Percentiles rank a stretch among this genome's conserved stretches.
These are phyloP conservation scores for Tolypeutes matacus DNA, from an alignment of 2,797 vertebrate species.

Conservation along the genomic window DNA sequence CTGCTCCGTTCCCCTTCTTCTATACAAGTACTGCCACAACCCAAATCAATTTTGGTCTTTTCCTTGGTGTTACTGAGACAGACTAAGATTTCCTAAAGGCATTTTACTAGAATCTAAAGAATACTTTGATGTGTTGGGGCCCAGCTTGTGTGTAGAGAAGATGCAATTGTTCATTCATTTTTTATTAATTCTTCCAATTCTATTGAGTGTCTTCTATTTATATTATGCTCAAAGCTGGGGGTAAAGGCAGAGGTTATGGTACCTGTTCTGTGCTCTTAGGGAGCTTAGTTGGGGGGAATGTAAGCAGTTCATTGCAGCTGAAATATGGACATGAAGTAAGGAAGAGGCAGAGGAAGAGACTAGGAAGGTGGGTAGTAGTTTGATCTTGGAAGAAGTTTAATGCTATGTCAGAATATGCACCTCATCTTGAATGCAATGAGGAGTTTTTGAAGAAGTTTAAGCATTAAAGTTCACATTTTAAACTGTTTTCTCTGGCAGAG, in stretches of 20 bases:
- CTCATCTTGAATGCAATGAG: neutral
- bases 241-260: neutral
- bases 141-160: neutral
- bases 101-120: constrained; percentile 24
- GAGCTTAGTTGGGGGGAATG: neutral
- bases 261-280: neutral
- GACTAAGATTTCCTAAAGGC: neutral
- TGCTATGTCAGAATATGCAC: neutral
- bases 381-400: neutral
- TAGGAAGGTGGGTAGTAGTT: neutral
- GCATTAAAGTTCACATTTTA: neutral
- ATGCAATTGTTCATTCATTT: constrained; percentile 3
- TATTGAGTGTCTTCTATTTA: neutral
- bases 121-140: neutral
- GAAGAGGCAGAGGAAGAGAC: neutral
- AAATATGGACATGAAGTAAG: neutral
- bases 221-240: neutral
- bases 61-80: neutral
- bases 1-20: neutral
- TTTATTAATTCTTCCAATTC: neutral
- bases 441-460: neutral
- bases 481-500: neutral
- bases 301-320: neutral
- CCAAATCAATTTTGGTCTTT: neutral
- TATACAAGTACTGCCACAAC: neutral